Evolutionary conservation across 2,888 invertebrate genomes (phyloP).

Genomic region (Bedellia somnulentella): DNA sequence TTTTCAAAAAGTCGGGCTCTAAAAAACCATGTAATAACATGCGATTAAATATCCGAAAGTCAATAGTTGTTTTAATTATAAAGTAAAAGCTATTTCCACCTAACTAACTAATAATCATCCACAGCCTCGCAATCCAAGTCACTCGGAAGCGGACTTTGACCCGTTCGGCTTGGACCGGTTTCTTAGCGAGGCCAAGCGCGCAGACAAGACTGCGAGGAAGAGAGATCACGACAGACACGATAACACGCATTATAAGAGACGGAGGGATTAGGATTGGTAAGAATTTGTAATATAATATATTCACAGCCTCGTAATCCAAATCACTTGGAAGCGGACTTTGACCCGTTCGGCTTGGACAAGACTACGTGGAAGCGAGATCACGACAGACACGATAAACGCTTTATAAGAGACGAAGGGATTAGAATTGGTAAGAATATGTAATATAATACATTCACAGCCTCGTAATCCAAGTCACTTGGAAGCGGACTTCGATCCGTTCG

Average conservation of each 20-base stretch:
- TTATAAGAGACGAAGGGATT: slow-evolving; percentile 39
- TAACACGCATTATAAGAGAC: slow-evolving; percentile 26
- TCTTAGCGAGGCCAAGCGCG: slow-evolving; percentile 94
- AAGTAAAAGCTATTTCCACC: no score
- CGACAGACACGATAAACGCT: slow-evolving; percentile 28
- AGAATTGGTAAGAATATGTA: slow-evolving; percentile 3
- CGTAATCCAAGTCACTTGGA: slow-evolving; percentile 29
- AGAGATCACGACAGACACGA: slow-evolving; percentile 37
- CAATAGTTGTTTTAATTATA: no score
- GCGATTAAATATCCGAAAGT: no score
- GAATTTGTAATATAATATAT: neutral
- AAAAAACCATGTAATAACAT: no score
- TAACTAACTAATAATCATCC: no score
- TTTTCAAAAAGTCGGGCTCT: no score
- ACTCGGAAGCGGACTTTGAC: slow-evolving; percentile 66
- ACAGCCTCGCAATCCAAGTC: slow-evolving; percentile 20
- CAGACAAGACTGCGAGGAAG: slow-evolving; percentile 57
- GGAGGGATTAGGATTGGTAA: slow-evolving; percentile 24
- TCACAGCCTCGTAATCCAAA: neutral
- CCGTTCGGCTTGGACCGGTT: slow-evolving; percentile 98
- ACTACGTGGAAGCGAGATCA: slow-evolving; percentile 35
- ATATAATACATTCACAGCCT: slow-evolving; percentile 12
- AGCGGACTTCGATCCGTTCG: slow-evolving; percentile 85
- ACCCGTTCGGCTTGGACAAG: slow-evolving; percentile 95
- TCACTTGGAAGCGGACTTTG: slow-evolving; percentile 38